Conservation (phyloP, 2,113 vertebrate genomes). For the Lophotis ruficrista region DNA sequence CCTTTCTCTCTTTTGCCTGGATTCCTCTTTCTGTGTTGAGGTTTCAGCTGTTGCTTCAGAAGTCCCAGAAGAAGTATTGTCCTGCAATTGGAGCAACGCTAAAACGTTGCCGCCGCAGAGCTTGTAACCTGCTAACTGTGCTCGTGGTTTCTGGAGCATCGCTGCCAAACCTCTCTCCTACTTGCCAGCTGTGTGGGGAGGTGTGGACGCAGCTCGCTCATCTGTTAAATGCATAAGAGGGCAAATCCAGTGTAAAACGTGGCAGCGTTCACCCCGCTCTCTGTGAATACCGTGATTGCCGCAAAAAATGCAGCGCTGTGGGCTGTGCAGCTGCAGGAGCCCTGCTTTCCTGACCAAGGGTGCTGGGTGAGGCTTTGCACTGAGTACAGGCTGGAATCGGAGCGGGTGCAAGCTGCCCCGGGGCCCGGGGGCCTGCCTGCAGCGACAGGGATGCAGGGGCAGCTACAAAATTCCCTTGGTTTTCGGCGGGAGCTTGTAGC, state of each 20-base stretch:
- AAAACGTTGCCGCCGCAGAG: not conserved
- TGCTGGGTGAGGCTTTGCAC: not conserved
- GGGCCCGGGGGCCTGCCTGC: not conserved
- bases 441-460: not conserved
- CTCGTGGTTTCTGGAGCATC: not conserved
- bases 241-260: not conserved
- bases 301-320: too few relatives aligned
- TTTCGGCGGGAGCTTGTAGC: not conserved
- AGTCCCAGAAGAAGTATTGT: not conserved
- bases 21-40: not conserved
- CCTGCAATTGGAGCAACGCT: not conserved
- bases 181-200: not conserved
- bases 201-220: not conserved
- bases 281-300: not conserved
- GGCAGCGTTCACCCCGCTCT: not conserved
- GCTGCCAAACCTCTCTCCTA: not conserved
- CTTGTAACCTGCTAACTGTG: not conserved
- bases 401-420: accelerated
- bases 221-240: not conserved
- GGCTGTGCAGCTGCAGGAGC: not conserved
- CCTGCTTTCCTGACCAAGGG: not conserved
- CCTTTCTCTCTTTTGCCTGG: not conserved
- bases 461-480: not conserved
- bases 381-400: accelerated
- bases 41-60: not conserved